A percentile compares a stretch with the other conserved stretches of the same genome.
These are phyloP conservation scores for Microctonus aethiopoides DNA, from an alignment of 2,888 invertebrate genomes.

Conservation along the genomic window DNA sequence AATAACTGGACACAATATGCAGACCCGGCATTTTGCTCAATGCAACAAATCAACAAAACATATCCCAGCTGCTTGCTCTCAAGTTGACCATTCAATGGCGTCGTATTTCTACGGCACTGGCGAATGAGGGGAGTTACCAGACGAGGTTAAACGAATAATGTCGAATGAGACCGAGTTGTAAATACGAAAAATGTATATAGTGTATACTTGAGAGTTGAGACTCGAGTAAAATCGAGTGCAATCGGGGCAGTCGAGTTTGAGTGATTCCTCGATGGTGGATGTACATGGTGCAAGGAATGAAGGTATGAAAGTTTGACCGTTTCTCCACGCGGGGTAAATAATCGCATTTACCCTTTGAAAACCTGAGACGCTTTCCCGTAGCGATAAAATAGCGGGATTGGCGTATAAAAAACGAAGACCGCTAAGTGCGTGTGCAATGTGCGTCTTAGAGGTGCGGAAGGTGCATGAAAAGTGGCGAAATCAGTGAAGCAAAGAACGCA, in stretches of 20 bases:
- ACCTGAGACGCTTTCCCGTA: neutral
- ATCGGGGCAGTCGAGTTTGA: conserved; percentile 43
- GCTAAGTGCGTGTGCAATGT: conserved; percentile 11
- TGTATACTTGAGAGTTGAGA: too few relatives aligned
- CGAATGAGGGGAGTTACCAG: too few relatives aligned
- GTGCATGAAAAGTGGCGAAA: conserved; percentile 32
- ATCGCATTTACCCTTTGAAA: conserved; percentile 40
- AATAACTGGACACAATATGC: too few relatives aligned
- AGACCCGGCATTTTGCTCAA: too few relatives aligned
- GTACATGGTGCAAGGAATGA: conserved; percentile 46
- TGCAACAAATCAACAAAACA: too few relatives aligned
- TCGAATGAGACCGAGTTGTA: too few relatives aligned
- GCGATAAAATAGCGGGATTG: neutral
- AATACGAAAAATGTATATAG: too few relatives aligned
- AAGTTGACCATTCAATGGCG: too few relatives aligned
- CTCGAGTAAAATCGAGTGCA: conserved; percentile 38
- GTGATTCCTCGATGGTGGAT: conserved; percentile 48
- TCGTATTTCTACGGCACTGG: too few relatives aligned
- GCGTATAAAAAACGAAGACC: neutral
- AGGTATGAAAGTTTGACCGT: conserved; percentile 45
- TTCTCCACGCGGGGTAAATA: conserved; percentile 44
- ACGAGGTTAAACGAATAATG: too few relatives aligned
- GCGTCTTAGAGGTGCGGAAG: conserved; percentile 26
- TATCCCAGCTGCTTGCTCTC: too few relatives aligned
- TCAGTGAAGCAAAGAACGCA: conserved; percentile 15